These are phyloP conservation scores for Sinosuthora webbiana DNA, from an alignment of 2,113 vertebrate genomes.

Conservation along the genomic window DNA sequence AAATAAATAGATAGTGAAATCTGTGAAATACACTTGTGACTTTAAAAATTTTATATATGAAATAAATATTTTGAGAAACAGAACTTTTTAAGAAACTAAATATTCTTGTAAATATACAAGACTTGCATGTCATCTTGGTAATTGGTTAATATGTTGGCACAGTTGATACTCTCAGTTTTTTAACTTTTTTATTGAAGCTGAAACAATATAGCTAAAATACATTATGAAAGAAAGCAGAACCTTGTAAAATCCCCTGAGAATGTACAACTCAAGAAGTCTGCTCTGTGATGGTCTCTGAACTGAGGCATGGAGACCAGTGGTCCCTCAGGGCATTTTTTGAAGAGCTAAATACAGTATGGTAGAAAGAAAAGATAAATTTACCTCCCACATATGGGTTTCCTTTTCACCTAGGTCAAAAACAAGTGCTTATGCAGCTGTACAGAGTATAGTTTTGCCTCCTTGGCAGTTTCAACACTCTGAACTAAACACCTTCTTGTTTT, in stretches of 20 bases:
- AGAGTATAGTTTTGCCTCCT: background rate
- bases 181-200: background rate
- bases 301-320: background rate
- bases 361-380: background rate
- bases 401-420: background rate
- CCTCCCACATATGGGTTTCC: background rate
- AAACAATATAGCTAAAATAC: conserved; percentile 1
- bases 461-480: background rate
- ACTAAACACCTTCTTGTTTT: background rate
- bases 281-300: background rate
- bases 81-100: background rate
- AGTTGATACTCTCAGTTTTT: background rate
- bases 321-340: background rate
- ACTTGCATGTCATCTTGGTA: background rate
- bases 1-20: background rate
- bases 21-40: background rate
- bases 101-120: background rate
- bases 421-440: background rate
- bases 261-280: background rate
- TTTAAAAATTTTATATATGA: background rate
- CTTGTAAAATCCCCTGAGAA: background rate
- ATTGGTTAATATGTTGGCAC: background rate
- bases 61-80: background rate
- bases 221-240: background rate
- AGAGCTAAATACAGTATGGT: background rate